Evolutionary conservation across 37 sponge, comb jelly and placozoan genomes (phyloP).

Genomic region (Oopsacas minuta): DNA sequence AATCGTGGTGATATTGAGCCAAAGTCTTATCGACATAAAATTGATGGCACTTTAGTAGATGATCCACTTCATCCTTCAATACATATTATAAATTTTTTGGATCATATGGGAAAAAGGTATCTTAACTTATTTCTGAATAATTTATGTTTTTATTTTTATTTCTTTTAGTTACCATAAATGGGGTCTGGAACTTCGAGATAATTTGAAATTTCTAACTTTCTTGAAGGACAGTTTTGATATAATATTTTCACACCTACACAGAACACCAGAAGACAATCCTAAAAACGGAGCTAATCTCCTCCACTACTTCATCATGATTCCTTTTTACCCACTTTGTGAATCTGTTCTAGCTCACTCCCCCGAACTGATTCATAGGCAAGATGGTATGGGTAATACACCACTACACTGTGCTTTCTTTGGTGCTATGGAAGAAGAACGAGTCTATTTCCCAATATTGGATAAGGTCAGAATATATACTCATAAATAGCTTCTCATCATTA

Average conservation of each 20-base stretch:
- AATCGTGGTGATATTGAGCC: background rate
- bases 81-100: background rate
- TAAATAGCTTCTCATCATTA: too few species aligned
- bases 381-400: conserved; percentile 1
- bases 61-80: background rate
- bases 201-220: background rate
- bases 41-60: background rate
- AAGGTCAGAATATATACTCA: background rate
- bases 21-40: background rate
- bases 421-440: conserved; percentile 3
- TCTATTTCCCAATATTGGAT: background rate
- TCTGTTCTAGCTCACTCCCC: background rate
- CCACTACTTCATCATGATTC: conserved; percentile 11
- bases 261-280: background rate
- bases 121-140: background rate
- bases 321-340: background rate
- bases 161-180: conserved; percentile 16
- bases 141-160: background rate
- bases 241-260: background rate
- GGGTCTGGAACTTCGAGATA: background rate
- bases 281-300: background rate
- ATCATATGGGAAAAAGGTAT: background rate
- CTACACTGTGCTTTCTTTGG: conserved; percentile 10
- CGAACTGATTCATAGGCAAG: background rate
- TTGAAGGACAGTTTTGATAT: conserved; percentile 5